phyloP scores from a whole-genome alignment of 2,888 invertebrate species.

The Schizaphis graminum region DNA sequence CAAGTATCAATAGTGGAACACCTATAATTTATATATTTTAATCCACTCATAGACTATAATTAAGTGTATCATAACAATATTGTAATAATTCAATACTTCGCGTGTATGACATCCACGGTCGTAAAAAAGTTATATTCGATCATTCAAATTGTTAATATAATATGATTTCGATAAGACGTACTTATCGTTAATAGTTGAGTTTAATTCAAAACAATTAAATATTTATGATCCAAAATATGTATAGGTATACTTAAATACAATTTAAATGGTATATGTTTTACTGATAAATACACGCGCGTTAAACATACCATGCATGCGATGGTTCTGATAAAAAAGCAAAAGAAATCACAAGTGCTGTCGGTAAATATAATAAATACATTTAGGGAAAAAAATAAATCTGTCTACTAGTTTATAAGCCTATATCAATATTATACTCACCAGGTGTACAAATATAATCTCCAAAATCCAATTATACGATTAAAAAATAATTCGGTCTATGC shows the following conservation, averaged over 20 bases:
- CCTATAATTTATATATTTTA: not conserved
- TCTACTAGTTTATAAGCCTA: not conserved
- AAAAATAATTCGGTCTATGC: not conserved
- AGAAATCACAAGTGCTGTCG: not conserved
- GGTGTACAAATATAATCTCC: not conserved
- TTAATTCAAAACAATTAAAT: slow-evolving; percentile 39
- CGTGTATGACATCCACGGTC: not conserved
- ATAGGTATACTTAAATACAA: slow-evolving; percentile 17
- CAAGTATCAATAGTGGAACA: not conserved
- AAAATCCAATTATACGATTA: slow-evolving; percentile 8
- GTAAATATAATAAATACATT: slow-evolving; percentile 1
- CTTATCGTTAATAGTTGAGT: slow-evolving; percentile 8
- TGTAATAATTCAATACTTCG: not conserved
- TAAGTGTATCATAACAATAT: not conserved
- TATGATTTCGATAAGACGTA: slow-evolving; percentile 35
- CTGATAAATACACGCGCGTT: not conserved
- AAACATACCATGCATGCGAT: not conserved
- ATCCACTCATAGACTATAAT: not conserved
- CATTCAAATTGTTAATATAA: not conserved
- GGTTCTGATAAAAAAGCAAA: not conserved
- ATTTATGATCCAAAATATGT: slow-evolving; percentile 37
- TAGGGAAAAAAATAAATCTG: not conserved
- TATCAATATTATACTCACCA: not conserved
- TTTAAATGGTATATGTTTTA: not conserved
- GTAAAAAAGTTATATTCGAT: slow-evolving; percentile 2